Base-by-base conservation (phyloP, 1,140 invertebrate genomes). In the Cataglyphis hispanica region DNA sequence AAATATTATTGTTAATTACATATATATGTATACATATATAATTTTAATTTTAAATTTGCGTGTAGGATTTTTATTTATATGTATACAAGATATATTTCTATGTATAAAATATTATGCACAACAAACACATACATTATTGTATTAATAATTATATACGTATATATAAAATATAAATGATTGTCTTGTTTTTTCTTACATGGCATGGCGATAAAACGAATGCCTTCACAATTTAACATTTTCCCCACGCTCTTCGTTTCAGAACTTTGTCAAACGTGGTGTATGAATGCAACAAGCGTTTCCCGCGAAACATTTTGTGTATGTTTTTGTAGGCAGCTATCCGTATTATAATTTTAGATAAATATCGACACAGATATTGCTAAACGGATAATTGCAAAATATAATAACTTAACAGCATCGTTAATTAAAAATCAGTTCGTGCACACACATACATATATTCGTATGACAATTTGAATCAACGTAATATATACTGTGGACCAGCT, bases 401-500 rank as follows among this genome's bases (percentile, higher is more conserved):
- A 61, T 34, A 16, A 86, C 69, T 84, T 75, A 76, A 50, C 58
- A 16, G 61, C 25, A 6, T 19, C 2, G 64, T 64, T 66, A 64
- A 76, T 76, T 84, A 66, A 86, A 66, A 86, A 78, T 72, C 63
- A 22, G n/a, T 19, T 50, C 37, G 4, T 50, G 5, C 6, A 50
- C 46, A 10, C 6, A 50, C 5, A 50, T 16, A 56, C 63, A 69
- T 31, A 84, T 19, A 63, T 72, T 74, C 22, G 50, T 34, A 50
- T 43, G 75, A 81, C 72, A 81, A 88, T 86, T 50, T 83, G 70
- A 43, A 77, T 78, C 61, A 64, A 25, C 56, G 56, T 74, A 56
- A 31, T 31, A 37, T 56, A 27, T 27, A 11, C 46, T 16, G 34
- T n/a, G 31, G 37, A 13, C n/a, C 43, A 25, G 37, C 69, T 40